phyloP scores from a whole-genome alignment of 2,113 vertebrate genomes.

The Xyliphius kryptos region DNA sequence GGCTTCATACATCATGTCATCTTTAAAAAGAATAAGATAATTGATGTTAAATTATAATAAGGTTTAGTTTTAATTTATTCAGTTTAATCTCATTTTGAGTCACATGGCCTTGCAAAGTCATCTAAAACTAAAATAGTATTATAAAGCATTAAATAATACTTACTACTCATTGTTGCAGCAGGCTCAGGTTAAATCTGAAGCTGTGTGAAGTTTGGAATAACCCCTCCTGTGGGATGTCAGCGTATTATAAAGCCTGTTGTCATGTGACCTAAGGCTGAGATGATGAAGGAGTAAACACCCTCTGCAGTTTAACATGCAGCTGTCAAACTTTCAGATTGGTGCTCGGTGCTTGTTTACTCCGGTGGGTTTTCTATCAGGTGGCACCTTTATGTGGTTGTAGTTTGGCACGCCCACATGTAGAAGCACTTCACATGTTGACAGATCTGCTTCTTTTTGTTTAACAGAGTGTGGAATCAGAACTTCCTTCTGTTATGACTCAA shows the following conservation, averaged over 20 bases:
- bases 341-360: neutral
- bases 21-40: too few species aligned
- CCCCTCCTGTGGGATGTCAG: neutral
- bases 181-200: neutral
- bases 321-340: neutral
- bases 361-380: neutral
- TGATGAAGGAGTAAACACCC: neutral
- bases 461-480: too few species aligned
- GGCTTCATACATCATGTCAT: neutral
- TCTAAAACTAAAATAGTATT: neutral
- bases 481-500: too few species aligned
- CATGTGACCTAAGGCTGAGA: neutral
- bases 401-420: too few species aligned
- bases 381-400: too few species aligned
- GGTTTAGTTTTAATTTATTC: too few species aligned
- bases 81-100: too few species aligned
- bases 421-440: too few species aligned
- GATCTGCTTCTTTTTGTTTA: too few species aligned
- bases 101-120: neutral
- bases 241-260: constrained; percentile 15
- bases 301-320: neutral
- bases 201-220: constrained; percentile 1
- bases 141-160: constrained; percentile 1
- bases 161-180: neutral
- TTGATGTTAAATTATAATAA: too few species aligned